Evolutionary conservation across 2,797 vertebrate genomes (phyloP), one percentile per base, ranked within the genome.

Genomic region (Micromesistius poutassou): DNA sequence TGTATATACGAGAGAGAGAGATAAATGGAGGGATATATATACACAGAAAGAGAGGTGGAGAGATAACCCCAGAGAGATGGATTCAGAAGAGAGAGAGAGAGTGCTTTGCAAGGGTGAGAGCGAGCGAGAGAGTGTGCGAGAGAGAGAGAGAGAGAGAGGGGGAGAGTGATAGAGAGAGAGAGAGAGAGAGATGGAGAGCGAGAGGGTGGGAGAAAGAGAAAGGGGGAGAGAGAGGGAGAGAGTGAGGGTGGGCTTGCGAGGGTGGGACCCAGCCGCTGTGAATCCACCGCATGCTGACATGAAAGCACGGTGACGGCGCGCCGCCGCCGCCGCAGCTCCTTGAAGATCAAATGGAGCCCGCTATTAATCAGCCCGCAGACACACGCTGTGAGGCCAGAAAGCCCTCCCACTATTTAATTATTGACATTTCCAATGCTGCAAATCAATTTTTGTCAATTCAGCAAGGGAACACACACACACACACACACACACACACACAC

Each of bases 281-380:
- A 89, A 22, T 90, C 88, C 87, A 86, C 82, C 81, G 79, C 91
- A 88, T 90, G 88, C 89, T 86, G 80, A 89, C 90, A 92, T 93
- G 89, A 93, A 93, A 94, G 92, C 85, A 83, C 79, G 81, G 87
- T 73, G 85, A 88, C 83, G 84, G n/a, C n/a, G n/a, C n/a, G n/a
- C n/a, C 81, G 81, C 82, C 86, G 81, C 83, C 72, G 76, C 78
- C 78, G 77, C 76, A 79, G 90, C 87, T 19, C 55, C 90, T 91
- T 93, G 91, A 90, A 94, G 92, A 94, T 95, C 92, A 95, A 93
- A 94, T 85, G 79, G 80, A 88, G 80, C 25, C 72, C 50, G 70
- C 62, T 38, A 75, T 76, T 66, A 84, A 85, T 85, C 85, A 84
- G 80, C 80, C 81, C 40, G 78, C 85, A 88, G 91, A 91, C 91